Evolutionary conservation across 2,797 vertebrate species (phyloP).

Genomic region (Heterohyrax brucei): DNA sequence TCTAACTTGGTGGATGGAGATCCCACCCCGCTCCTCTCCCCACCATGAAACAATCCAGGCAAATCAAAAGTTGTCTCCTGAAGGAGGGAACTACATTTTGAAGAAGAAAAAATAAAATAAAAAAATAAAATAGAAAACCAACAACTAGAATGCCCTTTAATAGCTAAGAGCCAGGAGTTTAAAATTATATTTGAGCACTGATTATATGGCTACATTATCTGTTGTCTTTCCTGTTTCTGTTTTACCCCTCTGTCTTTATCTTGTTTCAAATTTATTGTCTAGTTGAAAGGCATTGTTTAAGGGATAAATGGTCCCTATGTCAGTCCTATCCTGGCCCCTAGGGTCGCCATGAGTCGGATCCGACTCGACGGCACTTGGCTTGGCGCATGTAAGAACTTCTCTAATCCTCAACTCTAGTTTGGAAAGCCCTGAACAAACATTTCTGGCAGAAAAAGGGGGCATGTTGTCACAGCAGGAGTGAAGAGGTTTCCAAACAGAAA

Average conservation of each 20-base stretch:
- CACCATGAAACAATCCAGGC: constrained; percentile 21
- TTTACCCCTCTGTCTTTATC: constrained; percentile 71
- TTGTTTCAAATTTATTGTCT: constrained; percentile 69
- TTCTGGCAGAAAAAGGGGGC: constrained; percentile 21
- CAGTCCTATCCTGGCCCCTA: too few relatives aligned
- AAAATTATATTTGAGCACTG: constrained; percentile 58
- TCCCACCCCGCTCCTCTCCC: background rate
- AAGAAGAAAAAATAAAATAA: background rate
- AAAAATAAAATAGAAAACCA: background rate
- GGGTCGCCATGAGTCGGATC: too few relatives aligned
- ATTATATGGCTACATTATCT: constrained; percentile 41
- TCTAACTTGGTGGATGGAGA: background rate
- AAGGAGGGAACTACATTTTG: background rate
- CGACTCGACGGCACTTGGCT: too few relatives aligned
- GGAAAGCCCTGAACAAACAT: constrained; percentile 78
- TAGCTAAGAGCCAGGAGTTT: constrained; percentile 45
- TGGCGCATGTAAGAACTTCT: constrained; percentile 71
- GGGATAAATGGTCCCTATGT: constrained; percentile 31
- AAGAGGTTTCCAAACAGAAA: constrained; percentile 54
- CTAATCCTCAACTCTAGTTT: constrained; percentile 44
- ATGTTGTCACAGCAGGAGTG: constrained; percentile 68
- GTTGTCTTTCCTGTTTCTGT: constrained; percentile 59
- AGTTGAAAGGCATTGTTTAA: constrained; percentile 71
- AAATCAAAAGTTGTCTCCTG: background rate
- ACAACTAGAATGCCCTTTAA: background rate